A percentile compares a stretch with the other conserved stretches of the same genome.
These are phyloP conservation scores for Neodontobutis hainanensis DNA, from an alignment of 2,113 vertebrate species.

Conservation along the genomic window DNA sequence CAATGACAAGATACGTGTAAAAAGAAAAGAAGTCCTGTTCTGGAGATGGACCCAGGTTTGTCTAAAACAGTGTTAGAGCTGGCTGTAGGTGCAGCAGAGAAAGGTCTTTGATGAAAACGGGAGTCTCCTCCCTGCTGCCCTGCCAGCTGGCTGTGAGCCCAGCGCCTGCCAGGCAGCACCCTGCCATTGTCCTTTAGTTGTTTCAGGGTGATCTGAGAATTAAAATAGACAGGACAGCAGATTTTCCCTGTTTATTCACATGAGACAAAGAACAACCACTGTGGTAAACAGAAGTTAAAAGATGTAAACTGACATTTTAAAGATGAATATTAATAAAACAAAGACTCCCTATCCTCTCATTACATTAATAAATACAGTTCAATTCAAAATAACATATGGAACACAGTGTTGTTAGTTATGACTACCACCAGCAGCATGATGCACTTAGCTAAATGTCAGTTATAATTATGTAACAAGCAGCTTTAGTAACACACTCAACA, in stretches of 20 bases:
- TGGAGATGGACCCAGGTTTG: slow-evolving; percentile 13
- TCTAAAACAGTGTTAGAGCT: slow-evolving; percentile 4
- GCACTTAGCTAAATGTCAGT: slow-evolving; percentile 21
- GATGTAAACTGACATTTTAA: slow-evolving; percentile 24
- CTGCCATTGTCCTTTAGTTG: slow-evolving; percentile 72
- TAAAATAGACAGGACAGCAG: slow-evolving; percentile 63
- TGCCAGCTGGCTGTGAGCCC: slow-evolving; percentile 75
- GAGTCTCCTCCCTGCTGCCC: slow-evolving; percentile 53
- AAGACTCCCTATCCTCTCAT: not conserved
- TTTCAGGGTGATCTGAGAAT: slow-evolving; percentile 71
- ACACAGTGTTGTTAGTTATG: slow-evolving; percentile 14
- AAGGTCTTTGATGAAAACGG: slow-evolving; percentile 46
- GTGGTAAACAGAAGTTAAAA: slow-evolving; percentile 21
- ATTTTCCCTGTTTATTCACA: slow-evolving; percentile 34
- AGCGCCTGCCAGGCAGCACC: slow-evolving; percentile 71
- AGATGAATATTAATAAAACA: not conserved
- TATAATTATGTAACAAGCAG: slow-evolving; percentile 21
- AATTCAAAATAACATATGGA: slow-evolving; percentile 15
- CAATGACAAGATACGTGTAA: slow-evolving; percentile 22
- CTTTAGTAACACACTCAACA: slow-evolving; percentile 15
- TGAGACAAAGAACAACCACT: slow-evolving; percentile 28
- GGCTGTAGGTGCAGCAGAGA: slow-evolving; percentile 24
- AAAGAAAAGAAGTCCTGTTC: slow-evolving; percentile 30
- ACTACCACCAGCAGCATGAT: slow-evolving; percentile 9
- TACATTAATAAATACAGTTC: slow-evolving; percentile 31